Evolutionary conservation across 2,888 invertebrate genomes (phyloP).

Genomic region (Acleris cristana): DNA sequence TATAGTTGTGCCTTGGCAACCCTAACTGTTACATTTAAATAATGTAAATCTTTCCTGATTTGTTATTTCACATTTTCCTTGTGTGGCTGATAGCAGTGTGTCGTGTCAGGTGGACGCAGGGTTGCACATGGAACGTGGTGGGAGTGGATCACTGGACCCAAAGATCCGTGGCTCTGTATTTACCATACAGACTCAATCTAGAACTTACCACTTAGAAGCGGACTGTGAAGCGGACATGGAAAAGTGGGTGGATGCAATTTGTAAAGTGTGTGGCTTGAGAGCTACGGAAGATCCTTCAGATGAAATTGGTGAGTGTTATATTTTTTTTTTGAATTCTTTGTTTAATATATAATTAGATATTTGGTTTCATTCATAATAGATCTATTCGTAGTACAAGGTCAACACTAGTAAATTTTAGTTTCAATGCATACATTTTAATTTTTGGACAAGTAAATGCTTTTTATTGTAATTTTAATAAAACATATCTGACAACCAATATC

Average conservation of each 20-base stretch:
- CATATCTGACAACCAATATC: too few relatives aligned
- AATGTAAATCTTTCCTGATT: slow-evolving; percentile 29
- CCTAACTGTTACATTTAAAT: slow-evolving; percentile 28
- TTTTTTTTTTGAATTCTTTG: background rate
- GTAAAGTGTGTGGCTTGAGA: slow-evolving; percentile 94
- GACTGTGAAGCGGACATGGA: slow-evolving; percentile 96
- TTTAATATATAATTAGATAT: background rate
- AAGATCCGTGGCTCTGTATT: slow-evolving; percentile 87
- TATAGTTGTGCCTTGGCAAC: slow-evolving; percentile 19
- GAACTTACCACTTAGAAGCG: slow-evolving; percentile 96
- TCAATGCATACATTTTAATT: too few relatives aligned
- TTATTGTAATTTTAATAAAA: too few relatives aligned
- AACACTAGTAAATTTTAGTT: too few relatives aligned
- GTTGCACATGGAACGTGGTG: slow-evolving; percentile 91
- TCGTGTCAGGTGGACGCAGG: slow-evolving; percentile 90
- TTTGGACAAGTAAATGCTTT: too few relatives aligned
- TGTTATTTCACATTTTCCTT: slow-evolving; percentile 28
- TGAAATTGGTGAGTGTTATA: slow-evolving; percentile 57
- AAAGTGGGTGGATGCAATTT: slow-evolving; percentile 97
- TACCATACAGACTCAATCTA: slow-evolving; percentile 93
- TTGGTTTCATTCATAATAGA: too few relatives aligned
- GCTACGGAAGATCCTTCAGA: slow-evolving; percentile 85
- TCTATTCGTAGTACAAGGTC: too few relatives aligned
- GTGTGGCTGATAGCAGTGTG: slow-evolving; percentile 13
- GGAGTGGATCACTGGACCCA: slow-evolving; percentile 89